Evolutionary conservation across 92 coral and sea anemone species (phyloP).

Genomic region (Actinostola sp.): DNA sequence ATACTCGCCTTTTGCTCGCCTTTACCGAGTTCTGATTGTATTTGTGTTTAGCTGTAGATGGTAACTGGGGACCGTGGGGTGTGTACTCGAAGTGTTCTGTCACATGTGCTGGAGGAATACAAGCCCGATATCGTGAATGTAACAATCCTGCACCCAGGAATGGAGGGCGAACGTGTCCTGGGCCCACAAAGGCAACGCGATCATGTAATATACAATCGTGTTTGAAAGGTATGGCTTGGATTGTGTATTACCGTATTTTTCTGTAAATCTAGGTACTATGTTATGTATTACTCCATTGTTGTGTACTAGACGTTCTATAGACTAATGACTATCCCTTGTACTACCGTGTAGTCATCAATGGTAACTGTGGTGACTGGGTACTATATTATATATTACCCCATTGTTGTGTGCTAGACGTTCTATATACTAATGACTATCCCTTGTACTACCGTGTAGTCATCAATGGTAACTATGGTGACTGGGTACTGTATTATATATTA

Average conservation of each 20-base stretch:
- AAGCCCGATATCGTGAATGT: slow-evolving; percentile 26
- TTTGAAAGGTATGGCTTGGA: slow-evolving; percentile 11
- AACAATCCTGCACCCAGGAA: no score
- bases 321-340: slow-evolving; percentile 3
- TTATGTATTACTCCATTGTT: no score
- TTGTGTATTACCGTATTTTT: neutral
- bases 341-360: slow-evolving; percentile 34
- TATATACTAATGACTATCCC: no score
- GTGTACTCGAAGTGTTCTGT: slow-evolving; percentile 20
- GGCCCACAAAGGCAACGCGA: slow-evolving; percentile 9
- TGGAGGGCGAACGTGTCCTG: slow-evolving; percentile 29
- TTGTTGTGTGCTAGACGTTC: no score
- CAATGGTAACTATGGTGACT: no score
- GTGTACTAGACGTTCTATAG: no score
- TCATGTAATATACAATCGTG: slow-evolving; percentile 40
- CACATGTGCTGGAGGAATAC: slow-evolving; percentile 43
- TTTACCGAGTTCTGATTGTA: slow-evolving; percentile 12
- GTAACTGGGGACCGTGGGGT: slow-evolving; percentile 51
- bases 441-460: no score
- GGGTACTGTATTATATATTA: no score
- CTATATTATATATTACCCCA: slow-evolving; percentile 19
- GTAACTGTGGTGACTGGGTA: slow-evolving; percentile 48
- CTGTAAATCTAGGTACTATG: no score
- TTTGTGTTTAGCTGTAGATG: slow-evolving; percentile 35
- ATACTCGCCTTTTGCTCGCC: no score